phyloP scores from a whole-genome alignment of 2,113 vertebrate genomes.

The Eptatretus burgeri region DNA sequence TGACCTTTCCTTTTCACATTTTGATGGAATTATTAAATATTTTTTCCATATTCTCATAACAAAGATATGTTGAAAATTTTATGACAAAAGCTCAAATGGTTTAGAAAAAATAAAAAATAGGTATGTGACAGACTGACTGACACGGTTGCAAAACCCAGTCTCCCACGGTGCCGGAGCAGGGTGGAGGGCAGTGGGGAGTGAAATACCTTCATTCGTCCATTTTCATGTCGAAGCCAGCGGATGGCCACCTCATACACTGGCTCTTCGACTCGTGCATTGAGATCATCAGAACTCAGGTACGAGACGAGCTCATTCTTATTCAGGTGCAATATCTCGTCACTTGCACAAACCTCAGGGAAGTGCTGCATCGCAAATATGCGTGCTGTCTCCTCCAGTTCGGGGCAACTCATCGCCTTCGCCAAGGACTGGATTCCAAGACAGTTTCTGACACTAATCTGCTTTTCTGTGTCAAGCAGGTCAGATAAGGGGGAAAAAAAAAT shows the following conservation, averaged over 20 bases:
- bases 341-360: slow-evolving; percentile 72
- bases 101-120: too few species aligned
- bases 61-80: too few species aligned
- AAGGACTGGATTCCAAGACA: slow-evolving; percentile 91
- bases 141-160: too few species aligned
- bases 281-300: slow-evolving; percentile 81
- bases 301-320: slow-evolving; percentile 66
- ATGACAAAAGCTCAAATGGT: too few species aligned
- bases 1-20: too few species aligned
- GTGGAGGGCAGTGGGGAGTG: too few species aligned
- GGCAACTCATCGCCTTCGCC: slow-evolving; percentile 87
- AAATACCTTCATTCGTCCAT: too few species aligned
- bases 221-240: slow-evolving; percentile 32
- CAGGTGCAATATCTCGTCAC: slow-evolving; percentile 75
- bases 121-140: too few species aligned
- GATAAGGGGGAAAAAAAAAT: slow-evolving; percentile 10
- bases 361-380: slow-evolving; percentile 89
- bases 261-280: slow-evolving; percentile 91
- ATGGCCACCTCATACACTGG: slow-evolving; percentile 84
- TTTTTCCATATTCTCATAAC: too few species aligned
- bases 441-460: slow-evolving; percentile 83
- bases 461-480: slow-evolving; percentile 25
- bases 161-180: too few species aligned
- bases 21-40: too few species aligned
- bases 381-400: slow-evolving; percentile 88